Conservation (phyloP, 2,888 invertebrate species). For the Sphaeridia pumilis region DNA sequence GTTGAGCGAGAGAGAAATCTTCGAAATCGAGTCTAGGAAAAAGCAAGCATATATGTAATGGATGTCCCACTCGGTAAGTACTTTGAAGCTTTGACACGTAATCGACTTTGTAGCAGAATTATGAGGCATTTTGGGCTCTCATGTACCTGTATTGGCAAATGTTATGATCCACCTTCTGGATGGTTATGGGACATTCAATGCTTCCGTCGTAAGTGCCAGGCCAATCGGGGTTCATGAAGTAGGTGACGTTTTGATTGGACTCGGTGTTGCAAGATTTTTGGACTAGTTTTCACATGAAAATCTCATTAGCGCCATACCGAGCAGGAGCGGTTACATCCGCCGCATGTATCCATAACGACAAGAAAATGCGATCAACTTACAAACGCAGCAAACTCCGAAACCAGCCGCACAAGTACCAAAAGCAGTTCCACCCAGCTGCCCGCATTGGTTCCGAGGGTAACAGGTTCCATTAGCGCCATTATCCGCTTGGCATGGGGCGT, state of each 20-base stretch:
- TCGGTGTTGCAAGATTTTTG: constrained; percentile 35
- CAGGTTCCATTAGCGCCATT: constrained; percentile 75
- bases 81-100: background rate
- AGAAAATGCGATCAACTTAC: constrained; percentile 49
- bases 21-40: constrained; percentile 36
- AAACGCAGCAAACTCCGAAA: constrained; percentile 62
- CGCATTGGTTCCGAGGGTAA: constrained; percentile 58
- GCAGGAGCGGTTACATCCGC: background rate
- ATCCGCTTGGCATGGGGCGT: constrained; percentile 59
- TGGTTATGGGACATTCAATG: constrained; percentile 35
- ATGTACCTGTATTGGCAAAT: constrained; percentile 35
- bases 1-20: constrained; percentile 35
- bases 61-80: too few species aligned
- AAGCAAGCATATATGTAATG: too few species aligned
- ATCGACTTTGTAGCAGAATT: background rate
- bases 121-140: background rate
- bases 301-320: background rate
- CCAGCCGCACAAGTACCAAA: constrained; percentile 69
- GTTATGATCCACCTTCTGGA: constrained; percentile 35
- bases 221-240: constrained; percentile 35
- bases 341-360: background rate
- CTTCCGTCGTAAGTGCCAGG: constrained; percentile 35
- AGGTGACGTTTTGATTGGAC: constrained; percentile 35
- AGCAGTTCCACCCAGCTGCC: constrained; percentile 56
- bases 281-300: constrained; percentile 18